Conservation (phyloP, 1,140 invertebrate species). For the Portunus trituberculatus region DNA sequence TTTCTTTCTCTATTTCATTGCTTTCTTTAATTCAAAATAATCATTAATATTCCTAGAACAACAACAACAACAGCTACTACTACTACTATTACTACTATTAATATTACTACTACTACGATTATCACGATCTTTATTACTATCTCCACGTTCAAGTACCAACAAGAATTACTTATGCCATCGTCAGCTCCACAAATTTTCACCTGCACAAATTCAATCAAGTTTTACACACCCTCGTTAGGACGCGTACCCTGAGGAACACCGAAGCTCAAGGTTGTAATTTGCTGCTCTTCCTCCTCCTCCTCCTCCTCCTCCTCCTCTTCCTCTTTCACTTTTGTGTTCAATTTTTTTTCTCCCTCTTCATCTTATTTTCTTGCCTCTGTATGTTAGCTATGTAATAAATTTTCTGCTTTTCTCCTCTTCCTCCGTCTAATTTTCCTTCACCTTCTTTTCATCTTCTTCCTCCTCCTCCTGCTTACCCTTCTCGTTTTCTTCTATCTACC, state of each 20-base stretch:
- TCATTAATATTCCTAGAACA: background rate
- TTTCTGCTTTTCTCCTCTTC: no score
- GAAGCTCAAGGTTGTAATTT: background rate
- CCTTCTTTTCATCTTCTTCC: background rate
- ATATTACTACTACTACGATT: no score
- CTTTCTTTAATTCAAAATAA: background rate
- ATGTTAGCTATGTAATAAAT: no score
- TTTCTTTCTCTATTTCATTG: background rate
- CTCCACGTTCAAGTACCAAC: no score
- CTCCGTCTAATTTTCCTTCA: background rate
- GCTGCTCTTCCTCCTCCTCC: background rate
- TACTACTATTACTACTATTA: no score
- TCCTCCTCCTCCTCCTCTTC: background rate
- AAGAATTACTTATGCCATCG: background rate
- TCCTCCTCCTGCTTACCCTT: no score
- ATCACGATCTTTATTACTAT: no score
- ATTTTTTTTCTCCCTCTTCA: background rate
- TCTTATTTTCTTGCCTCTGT: background rate
- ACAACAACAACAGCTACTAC: no score
- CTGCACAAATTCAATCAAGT: background rate
- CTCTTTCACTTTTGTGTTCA: background rate
- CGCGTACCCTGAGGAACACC: background rate
- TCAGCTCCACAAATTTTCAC: background rate
- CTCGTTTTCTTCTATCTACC: no score
- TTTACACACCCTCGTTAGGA: constrained; percentile 15